phyloP scores from a whole-genome alignment of 2,888 invertebrate genomes.

The Aphodius sticticus region DNA sequence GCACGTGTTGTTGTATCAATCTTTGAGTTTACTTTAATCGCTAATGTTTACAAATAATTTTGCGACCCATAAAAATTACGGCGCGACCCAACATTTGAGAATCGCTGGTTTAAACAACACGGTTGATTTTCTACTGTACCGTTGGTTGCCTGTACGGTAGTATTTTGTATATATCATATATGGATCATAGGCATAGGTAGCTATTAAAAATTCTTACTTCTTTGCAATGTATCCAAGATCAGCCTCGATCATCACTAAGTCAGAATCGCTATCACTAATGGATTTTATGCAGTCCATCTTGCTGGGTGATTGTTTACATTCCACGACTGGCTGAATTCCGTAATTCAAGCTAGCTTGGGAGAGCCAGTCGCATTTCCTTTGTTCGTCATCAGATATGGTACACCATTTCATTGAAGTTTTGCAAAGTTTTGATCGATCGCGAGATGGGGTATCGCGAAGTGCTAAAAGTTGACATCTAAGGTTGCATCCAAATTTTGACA shows the following conservation, averaged over 20 bases:
- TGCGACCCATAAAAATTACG: no score
- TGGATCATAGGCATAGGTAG: background rate
- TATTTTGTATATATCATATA: no score
- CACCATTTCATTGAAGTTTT: conserved; percentile 67
- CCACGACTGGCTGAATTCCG: conserved; percentile 67
- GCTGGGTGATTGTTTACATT: conserved; percentile 61
- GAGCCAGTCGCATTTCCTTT: conserved; percentile 69
- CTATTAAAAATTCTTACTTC: conserved; percentile 17
- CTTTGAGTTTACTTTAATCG: no score
- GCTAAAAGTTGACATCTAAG: background rate
- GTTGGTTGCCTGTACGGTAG: no score
- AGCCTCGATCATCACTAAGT: conserved; percentile 69
- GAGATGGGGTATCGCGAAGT: conserved; percentile 27
- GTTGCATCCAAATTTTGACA: background rate
- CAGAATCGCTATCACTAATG: conserved; percentile 60
- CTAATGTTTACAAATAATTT: no score
- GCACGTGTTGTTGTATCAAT: no score
- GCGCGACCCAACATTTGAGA: no score
- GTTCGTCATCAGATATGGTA: conserved; percentile 63
- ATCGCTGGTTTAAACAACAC: no score
- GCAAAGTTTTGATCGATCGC: conserved; percentile 44
- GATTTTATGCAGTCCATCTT: conserved; percentile 65
- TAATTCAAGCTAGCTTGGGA: conserved; percentile 64
- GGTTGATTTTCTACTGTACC: no score
- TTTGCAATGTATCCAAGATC: conserved; percentile 52